phyloP scores from a whole-genome alignment of 2,113 vertebrate genomes.

The Sinocyclocheilus maitianheensis region DNA sequence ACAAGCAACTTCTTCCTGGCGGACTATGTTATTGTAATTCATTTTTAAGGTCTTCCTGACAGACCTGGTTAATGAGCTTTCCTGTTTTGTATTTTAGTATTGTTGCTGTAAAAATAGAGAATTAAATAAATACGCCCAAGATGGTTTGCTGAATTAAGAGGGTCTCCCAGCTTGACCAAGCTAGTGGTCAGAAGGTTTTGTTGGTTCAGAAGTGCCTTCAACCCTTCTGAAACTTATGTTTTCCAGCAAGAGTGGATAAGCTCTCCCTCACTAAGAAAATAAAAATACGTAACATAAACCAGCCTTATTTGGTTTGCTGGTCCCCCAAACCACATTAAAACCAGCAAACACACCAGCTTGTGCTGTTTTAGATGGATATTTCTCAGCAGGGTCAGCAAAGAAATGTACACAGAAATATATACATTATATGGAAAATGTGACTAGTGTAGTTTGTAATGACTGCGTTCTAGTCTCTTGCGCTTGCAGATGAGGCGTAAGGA shows the following conservation, averaged over 20 bases:
- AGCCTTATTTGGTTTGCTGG: not conserved
- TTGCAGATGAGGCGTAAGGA: not conserved
- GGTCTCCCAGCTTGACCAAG: not conserved
- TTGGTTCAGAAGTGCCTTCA: not conserved
- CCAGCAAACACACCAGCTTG: not conserved
- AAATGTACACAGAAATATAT: not conserved
- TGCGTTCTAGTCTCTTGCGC: not conserved
- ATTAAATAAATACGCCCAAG: not conserved
- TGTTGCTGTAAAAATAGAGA: not conserved
- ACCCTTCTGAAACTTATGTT: not conserved
- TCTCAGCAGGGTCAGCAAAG: not conserved
- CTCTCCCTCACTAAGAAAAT: not conserved
- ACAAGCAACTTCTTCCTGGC: not conserved
- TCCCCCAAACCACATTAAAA: not conserved
- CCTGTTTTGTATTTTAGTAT: not conserved
- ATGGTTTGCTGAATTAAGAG: not conserved
- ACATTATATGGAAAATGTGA: not conserved
- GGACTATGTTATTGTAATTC: not conserved
- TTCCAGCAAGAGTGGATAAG: too few species aligned
- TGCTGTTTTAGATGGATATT: not conserved
- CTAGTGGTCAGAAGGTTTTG: not conserved
- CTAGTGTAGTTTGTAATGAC: not conserved
- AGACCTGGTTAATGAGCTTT: not conserved
- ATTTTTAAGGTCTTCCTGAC: not conserved
- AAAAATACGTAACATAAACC: not conserved